phyloP scores from a whole-genome alignment of 2,113 vertebrate genomes.

The Bambusicola thoracicus region DNA sequence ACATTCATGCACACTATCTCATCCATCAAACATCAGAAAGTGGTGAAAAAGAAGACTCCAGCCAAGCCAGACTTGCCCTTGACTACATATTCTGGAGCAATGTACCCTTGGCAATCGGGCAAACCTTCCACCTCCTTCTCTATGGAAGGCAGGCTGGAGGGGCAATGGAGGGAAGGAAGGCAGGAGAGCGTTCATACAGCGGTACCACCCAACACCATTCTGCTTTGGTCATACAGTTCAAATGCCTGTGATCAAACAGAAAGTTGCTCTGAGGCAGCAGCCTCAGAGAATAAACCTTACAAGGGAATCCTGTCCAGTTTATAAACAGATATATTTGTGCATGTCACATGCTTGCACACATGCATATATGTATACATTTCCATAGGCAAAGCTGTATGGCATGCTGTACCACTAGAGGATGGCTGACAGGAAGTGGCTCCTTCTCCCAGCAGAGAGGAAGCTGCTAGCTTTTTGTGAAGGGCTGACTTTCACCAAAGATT shows the following conservation, averaged over 20 bases:
- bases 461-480: not conserved
- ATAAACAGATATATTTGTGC: fast-evolving
- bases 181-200: not conserved
- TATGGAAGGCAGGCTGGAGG: not conserved
- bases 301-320: not conserved
- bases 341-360: fast-evolving
- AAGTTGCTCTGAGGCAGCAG: not conserved
- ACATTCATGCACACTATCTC: not conserved
- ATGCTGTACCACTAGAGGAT: not conserved
- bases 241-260: not conserved
- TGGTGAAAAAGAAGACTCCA: not conserved
- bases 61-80: not conserved
- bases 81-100: not conserved
- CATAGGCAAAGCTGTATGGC: not conserved
- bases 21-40: not conserved
- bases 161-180: not conserved
- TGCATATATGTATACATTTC: fast-evolving
- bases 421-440: not conserved
- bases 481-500: not conserved
- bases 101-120: not conserved
- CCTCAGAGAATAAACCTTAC: not conserved
- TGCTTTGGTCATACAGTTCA: not conserved
- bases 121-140: not conserved
- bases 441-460: not conserved
- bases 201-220: not conserved